Evolutionary conservation across 2,888 invertebrate genomes (phyloP).

Genomic region (Diaprepes abbreviatus): DNA sequence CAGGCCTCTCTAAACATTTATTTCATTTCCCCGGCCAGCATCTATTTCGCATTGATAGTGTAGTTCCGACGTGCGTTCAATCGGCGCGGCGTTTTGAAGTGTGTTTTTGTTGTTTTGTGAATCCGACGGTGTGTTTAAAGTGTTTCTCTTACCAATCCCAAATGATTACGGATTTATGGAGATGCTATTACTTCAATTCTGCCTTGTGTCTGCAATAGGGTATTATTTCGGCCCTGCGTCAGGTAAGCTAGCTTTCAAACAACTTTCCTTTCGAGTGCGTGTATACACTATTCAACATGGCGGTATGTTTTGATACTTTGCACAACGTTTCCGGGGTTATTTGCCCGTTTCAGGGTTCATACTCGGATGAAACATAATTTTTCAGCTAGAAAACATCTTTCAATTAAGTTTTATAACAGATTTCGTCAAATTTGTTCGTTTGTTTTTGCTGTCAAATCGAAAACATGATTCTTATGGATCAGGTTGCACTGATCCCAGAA

Average conservation of each 20-base stretch:
- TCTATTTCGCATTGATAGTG: conserved; percentile 39
- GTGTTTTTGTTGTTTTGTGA: conserved; percentile 25
- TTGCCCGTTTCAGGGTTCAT: conserved; percentile 27
- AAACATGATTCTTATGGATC: conserved; percentile 33
- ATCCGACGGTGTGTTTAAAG: conserved; percentile 46
- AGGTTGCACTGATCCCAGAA: conserved; percentile 11
- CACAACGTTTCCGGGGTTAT: conserved; percentile 43
- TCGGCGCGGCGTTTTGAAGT: conserved; percentile 10
- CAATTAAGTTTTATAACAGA: conserved; percentile 2
- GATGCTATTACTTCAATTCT: conserved; percentile 82
- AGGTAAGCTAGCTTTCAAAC: conserved; percentile 52
- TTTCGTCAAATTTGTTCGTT: conserved; percentile 2
- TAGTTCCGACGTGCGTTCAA: conserved; percentile 33
- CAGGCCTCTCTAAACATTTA: conserved; percentile 22
- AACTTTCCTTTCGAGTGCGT: conserved; percentile 26
- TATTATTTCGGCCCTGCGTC: conserved; percentile 60
- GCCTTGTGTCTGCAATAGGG: conserved; percentile 74
- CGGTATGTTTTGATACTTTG: conserved; percentile 44
- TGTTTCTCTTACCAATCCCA: conserved; percentile 69
- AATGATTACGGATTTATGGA: conserved; percentile 82
- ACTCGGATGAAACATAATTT: conserved; percentile 11
- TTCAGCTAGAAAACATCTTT: not conserved
- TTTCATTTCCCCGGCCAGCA: conserved; percentile 32
- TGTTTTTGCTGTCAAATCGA: conserved; percentile 43
- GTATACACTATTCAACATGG: conserved; percentile 46